A percentile compares a stretch with the other conserved stretches of the same genome.
Conservation (phyloP, 1,140 invertebrate genomes). For the Sycophaga agraensis region DNA sequence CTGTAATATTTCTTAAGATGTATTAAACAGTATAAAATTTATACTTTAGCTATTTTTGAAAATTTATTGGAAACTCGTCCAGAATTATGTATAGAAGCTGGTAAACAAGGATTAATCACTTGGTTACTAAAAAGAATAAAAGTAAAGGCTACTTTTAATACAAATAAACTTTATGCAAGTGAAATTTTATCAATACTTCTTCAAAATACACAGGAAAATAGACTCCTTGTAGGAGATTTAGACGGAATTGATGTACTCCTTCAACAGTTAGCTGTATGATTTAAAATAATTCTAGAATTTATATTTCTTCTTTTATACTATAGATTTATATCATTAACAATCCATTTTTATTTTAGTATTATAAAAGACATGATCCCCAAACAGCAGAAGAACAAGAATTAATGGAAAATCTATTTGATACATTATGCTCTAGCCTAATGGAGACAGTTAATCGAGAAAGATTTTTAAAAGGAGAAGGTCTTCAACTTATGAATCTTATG, state of each 20-base stretch:
- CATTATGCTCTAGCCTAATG: slow-evolving; percentile 91
- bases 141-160: slow-evolving; percentile 87
- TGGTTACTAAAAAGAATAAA: slow-evolving; percentile 92
- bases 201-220: slow-evolving; percentile 85
- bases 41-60: slow-evolving; percentile 76
- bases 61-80: slow-evolving; percentile 90
- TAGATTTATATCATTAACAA: background rate
- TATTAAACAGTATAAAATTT: background rate
- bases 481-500: slow-evolving; percentile 97
- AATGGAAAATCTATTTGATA: slow-evolving; percentile 99
- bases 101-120: slow-evolving; percentile 84
- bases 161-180: slow-evolving; percentile 93
- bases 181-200: slow-evolving; percentile 95
- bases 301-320: too few species aligned
- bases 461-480: slow-evolving; percentile 92
- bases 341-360: slow-evolving; percentile 65
- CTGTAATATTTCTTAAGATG: background rate
- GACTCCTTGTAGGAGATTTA: slow-evolving; percentile 81
- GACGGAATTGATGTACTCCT: slow-evolving; percentile 96
- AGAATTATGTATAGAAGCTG: slow-evolving; percentile 80
- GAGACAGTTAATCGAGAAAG: slow-evolving; percentile 82
- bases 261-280: slow-evolving; percentile 87
- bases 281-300: background rate
- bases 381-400: slow-evolving; percentile 93
- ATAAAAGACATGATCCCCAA: slow-evolving; percentile 91